Evolutionary conservation across 2,888 invertebrate species (phyloP), one percentile per base, ranked within the genome.

Genomic region (Pseudanteris insignis): DNA sequence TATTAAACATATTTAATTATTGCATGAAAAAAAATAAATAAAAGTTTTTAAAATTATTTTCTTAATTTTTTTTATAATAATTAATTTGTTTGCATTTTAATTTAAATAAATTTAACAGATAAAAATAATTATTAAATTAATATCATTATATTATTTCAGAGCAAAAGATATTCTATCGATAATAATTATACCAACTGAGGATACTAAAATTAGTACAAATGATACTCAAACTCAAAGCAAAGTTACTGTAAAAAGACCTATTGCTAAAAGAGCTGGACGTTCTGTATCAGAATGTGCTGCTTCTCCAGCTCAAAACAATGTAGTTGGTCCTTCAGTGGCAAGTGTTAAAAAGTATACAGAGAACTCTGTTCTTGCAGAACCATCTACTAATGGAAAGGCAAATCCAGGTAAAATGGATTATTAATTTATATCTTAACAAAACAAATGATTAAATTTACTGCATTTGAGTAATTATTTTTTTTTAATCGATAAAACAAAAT

Each of bases 111-210:
- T n/a, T n/a, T n/a, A n/a, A n/a, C n/a, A n/a, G n/a, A n/a, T n/a
- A 10, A 29, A 10, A 5, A 6, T 29, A 29, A 11, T 29, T 29
- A 6, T 29, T 29, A 29, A 26, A 26, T 40, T 1, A 36, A n/a
- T n/a, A n/a, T n/a, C n/a, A n/a, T n/a, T n/a, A n/a, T n/a, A n/a
- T n/a, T 6, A 18, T 50, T 81, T 12, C 76, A 90, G 90, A 76
- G 88, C 88, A 24, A 83, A 84, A 40, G 90, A 92, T 70, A 92
- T 94, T 54, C 81, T 85, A 63, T 87, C 90, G 65, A 82, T 94
- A 69, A 86, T 87, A 77, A 86, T 94, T 67, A 89, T 94, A 63
- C 87, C 89, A 53, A 84, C 85, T 4, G 84, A 84, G 38, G 81
- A 85, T 29, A 81, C 81, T 12, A 72, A 68, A 33, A 60, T 73